Evolutionary conservation across 2,113 vertebrate species (phyloP).

Genomic region (Cromileptes altivelis): DNA sequence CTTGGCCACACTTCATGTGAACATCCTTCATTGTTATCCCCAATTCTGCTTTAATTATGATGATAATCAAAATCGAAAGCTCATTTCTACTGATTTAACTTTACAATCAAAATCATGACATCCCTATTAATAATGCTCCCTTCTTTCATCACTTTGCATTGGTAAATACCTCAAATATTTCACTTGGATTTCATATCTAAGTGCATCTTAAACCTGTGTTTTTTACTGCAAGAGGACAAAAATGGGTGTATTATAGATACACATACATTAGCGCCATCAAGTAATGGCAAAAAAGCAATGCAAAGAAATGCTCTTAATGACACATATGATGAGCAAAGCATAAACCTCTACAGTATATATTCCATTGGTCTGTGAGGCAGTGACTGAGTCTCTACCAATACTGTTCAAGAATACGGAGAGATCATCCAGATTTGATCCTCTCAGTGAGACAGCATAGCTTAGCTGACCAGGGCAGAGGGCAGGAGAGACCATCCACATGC

Average conservation of each 20-base stretch:
- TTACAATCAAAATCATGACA: too few relatives aligned
- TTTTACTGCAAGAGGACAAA: neutral
- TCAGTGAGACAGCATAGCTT: constrained; percentile 51
- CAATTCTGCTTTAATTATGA: too few relatives aligned
- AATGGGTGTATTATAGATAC: neutral
- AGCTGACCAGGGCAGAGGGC: constrained; percentile 27
- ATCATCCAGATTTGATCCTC: constrained; percentile 65
- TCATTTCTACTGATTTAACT: too few relatives aligned
- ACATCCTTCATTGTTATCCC: too few relatives aligned
- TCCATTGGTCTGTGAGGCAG: constrained; percentile 4
- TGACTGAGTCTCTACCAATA: neutral
- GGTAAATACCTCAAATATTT: neutral
- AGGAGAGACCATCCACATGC: constrained; percentile 30
- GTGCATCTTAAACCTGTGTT: neutral
- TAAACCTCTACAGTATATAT: constrained; percentile 17
- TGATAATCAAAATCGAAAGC: too few relatives aligned
- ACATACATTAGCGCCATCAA: neutral
- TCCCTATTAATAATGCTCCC: too few relatives aligned
- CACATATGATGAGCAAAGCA: neutral
- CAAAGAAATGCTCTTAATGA: neutral
- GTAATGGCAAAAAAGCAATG: neutral
- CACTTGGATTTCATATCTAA: too few relatives aligned
- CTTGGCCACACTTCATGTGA: too few relatives aligned
- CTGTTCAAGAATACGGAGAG: constrained; percentile 39
- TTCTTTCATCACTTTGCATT: too few relatives aligned